Evolutionary conservation across 1,140 invertebrate species (phyloP), one percentile per base, ranked within the genome.

Genomic region (Cecropterus lyciades): DNA sequence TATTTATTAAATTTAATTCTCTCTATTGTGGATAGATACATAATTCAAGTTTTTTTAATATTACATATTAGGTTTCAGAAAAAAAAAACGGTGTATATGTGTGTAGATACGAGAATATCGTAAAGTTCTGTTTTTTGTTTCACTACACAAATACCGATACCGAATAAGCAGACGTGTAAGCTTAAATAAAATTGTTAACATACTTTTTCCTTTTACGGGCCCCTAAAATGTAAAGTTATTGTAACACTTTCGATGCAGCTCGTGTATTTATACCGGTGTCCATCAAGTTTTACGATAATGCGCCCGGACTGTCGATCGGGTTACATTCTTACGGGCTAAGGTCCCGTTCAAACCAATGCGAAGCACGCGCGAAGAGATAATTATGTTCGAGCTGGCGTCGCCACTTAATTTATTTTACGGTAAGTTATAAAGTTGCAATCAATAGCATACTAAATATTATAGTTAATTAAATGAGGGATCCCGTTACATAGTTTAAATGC

Each of bases 281-380:
- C 56, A 60, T 60, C 56, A 60, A 68, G 66, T 46, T 68, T 68
- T 68, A 68, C 66, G 66, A 68, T 68, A 68, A 68, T 68, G 66
- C 43, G 33, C 52, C 51, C 40, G 16, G 66, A 27, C 59, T 46
- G 48, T 63, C 66, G 66, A 48, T 63, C 66, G 66, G 60, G 66
- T 68, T 68, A 63, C 66, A 62, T 63, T 60, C 59, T 62, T 42
- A 6, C 57, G 24, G 16, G 65, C 49, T 53, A 63, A 68, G 51
- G 60, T 48, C 56, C 59, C 37, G 43, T 48, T 49, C 60, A 30
- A 68, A 63, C 48, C 59, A 49, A 56, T 51, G 53, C 60, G n/a
- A 56, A 56, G 16, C 42, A 43, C 13, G 48, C 48, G 55, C 53
- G 64, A 13, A 20, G 1, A 13, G 37, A 43, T 56, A 59, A 30